Evolutionary conservation across 2,888 invertebrate genomes (phyloP), one percentile per base, ranked within the genome.

Genomic region (Thymelicus sylvestris): DNA sequence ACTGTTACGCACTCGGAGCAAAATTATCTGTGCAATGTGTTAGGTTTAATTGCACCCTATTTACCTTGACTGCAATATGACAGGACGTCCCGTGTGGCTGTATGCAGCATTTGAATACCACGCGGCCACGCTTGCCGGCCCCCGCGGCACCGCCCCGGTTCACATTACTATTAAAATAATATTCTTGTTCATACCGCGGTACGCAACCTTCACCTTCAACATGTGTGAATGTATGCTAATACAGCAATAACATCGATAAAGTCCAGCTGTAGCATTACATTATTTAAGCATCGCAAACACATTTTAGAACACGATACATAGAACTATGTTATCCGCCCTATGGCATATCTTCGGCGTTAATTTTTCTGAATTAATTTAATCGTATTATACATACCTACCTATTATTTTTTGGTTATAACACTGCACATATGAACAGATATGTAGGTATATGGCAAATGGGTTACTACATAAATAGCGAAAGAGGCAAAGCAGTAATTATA

Each of bases 61-160:
- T 57, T 38, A 47, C 68, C 68, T 68, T 62, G 68, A 57, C 68
- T 63, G 52, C 15, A 63, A 68, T 68, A 63, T 47, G 68, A 57
- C 68, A 63, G 68, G 68, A 68, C 38, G 68, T 55, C 55, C 55
- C 24, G 31, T 31, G 31, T 31, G 31, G 31, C 55, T 12, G 24
- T 24, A 52, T 52, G 2, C 48, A 6, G 8, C 48, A 8, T 62
- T 39, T 41, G 38, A 68, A 68, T 60, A 60, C n/a, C 48, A 59
- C 31, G 31, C 31, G 31, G 31, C 31, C 5, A 3, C 57, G 44
- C 61, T 52, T 19, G 67, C 67, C 31, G 50, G 24, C 39, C 66
- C 67, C 67, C 50, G 55, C 24, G 24, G 2, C 24, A 2, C 24
- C 24, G 24, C 39, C 66, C 67, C 67, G 41, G 55, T 39, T 38